Percentiles rank a stretch among this genome's conserved stretches.
These are phyloP conservation scores for Dolichallabes microphthalmus DNA, from an alignment of 2,113 vertebrate genomes.

Conservation along the genomic window DNA sequence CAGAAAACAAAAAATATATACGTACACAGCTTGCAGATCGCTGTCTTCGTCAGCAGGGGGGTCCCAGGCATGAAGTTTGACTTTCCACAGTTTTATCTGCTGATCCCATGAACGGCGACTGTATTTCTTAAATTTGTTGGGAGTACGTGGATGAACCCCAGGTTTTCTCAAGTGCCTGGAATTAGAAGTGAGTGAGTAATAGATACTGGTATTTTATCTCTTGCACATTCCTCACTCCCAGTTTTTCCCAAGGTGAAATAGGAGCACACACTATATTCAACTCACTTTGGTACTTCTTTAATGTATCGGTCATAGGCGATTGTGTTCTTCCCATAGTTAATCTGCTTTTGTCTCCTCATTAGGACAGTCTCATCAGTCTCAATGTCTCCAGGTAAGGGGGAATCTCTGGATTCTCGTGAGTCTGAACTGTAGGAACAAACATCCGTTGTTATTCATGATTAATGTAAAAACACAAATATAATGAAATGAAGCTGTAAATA, in stretches of 20 bases:
- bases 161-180: slow-evolving; percentile 83
- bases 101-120: slow-evolving; percentile 98
- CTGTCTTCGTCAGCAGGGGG: slow-evolving; percentile 76
- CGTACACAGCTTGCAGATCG: slow-evolving; percentile 81
- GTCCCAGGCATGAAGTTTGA: slow-evolving; percentile 93
- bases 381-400: slow-evolving; percentile 73
- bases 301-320: slow-evolving; percentile 91
- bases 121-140: slow-evolving; percentile 97
- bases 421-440: slow-evolving; percentile 76
- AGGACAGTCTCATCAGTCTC: slow-evolving; percentile 88
- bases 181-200: background rate
- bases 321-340: slow-evolving; percentile 96
- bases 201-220: background rate
- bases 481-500: background rate
- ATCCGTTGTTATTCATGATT: background rate
- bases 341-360: slow-evolving; percentile 93
- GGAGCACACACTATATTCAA: background rate
- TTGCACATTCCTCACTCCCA: background rate
- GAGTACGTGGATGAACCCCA: slow-evolving; percentile 89
- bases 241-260: background rate
- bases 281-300: slow-evolving; percentile 89
- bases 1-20: too few relatives aligned
- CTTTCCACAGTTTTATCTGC: slow-evolving; percentile 94
- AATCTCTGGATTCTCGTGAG: slow-evolving; percentile 88
- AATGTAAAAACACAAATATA: background rate